A percentile compares a stretch with the other conserved stretches of the same genome.
Evolutionary conservation across 2,797 vertebrate species (phyloP).

Genomic region (Malacoraja senta): DNA sequence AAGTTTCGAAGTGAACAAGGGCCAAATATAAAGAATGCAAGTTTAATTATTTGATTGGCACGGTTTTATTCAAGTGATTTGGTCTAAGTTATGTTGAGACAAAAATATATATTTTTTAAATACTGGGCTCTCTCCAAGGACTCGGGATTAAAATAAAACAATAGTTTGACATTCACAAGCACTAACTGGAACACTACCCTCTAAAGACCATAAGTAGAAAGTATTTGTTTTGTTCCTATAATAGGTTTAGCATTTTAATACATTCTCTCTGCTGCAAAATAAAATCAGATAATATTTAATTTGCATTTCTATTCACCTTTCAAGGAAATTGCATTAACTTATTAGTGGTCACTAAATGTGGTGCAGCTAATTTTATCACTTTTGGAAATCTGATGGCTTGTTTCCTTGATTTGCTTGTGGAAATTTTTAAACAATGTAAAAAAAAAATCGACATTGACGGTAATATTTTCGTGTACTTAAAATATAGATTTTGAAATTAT

Average conservation of each 20-base stretch:
- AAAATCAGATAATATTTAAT: background rate
- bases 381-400: background rate
- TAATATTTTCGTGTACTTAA: background rate
- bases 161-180: background rate
- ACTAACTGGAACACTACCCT: background rate
- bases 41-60: background rate
- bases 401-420: background rate
- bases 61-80: background rate
- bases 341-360: background rate
- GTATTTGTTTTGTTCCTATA: background rate
- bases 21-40: background rate
- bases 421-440: background rate
- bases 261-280: background rate
- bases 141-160: background rate
- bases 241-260: slow-evolving; percentile 12
- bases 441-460: background rate
- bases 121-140: background rate
- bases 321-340: background rate
- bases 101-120: background rate
- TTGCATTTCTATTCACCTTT: background rate
- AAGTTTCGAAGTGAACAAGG: background rate
- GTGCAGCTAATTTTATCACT: background rate
- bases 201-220: background rate
- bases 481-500: background rate
- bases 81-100: background rate